phyloP scores from a whole-genome alignment of 1,140 invertebrate genomes.

The Hyphantria cunea region DNA sequence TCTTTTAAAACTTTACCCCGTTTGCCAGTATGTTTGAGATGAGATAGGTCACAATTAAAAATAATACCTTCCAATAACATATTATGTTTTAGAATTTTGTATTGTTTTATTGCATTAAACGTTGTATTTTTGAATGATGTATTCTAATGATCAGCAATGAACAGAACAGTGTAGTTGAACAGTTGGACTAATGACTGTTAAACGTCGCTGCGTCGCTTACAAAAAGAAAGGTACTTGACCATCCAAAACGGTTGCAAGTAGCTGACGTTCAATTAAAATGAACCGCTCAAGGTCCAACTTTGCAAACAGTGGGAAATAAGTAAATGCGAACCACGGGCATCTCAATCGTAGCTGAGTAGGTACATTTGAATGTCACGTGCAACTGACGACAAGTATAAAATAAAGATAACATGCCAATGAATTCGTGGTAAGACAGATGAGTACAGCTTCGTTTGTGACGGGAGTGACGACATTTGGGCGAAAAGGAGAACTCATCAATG shows the following conservation, averaged over 20 bases:
- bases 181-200: no score
- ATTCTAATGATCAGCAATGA: no score
- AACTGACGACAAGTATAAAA: neutral
- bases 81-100: no score
- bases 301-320: slow-evolving; percentile 26
- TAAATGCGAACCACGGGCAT: slow-evolving; percentile 25
- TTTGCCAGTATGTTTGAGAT: no score
- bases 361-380: slow-evolving; percentile 5
- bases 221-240: no score
- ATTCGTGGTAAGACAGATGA: slow-evolving; percentile 4
- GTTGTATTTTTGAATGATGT: no score
- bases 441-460: neutral
- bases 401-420: slow-evolving; percentile 4
- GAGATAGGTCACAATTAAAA: no score
- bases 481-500: slow-evolving; percentile 33
- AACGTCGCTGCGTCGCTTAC: no score
- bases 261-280: slow-evolving; percentile 22
- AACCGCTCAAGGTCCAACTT: slow-evolving; percentile 30
- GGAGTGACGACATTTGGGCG: slow-evolving; percentile 1
- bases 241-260: neutral
- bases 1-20: no score
- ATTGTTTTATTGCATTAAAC: no score
- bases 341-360: slow-evolving; percentile 1
- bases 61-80: no score
- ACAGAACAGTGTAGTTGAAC: no score